phyloP scores from a whole-genome alignment of 2,888 invertebrate genomes.

The Pycnomerus fuliginosus region DNA sequence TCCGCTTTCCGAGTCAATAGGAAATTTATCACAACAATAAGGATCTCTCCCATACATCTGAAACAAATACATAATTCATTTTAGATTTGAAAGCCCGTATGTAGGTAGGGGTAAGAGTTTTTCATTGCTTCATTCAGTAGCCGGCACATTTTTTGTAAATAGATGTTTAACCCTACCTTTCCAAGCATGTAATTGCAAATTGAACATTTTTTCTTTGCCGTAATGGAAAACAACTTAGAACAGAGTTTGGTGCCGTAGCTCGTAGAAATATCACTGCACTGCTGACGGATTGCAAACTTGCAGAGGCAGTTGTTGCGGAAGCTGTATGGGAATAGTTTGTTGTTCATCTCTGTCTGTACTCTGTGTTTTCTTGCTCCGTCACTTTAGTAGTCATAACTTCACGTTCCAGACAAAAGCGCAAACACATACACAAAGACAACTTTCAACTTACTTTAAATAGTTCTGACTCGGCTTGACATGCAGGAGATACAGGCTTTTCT shows the following conservation, averaged over 20 bases:
- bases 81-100: no score
- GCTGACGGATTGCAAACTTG: conserved; percentile 23
- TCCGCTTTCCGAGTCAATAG: conserved; percentile 9
- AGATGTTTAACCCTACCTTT: no score
- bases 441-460: conserved; percentile 32
- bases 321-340: conserved; percentile 21
- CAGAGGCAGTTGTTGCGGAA: conserved; percentile 21
- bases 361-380: conserved; percentile 14
- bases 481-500: conserved; percentile 32
- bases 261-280: conserved; percentile 19
- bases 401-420: no score
- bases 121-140: no score
- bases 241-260: conserved; percentile 17
- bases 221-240: conserved; percentile 19
- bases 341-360: conserved; percentile 15
- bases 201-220: conserved; percentile 17
- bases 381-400: no score
- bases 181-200: no score
- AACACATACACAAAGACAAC: no score
- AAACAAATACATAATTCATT: no score
- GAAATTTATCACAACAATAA: conserved; percentile 19
- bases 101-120: no score
- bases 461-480: conserved; percentile 40
- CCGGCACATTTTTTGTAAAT: no score
- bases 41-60: conserved; percentile 11